A percentile compares a stretch with the other conserved stretches of the same genome.
Conservation (phyloP, 2,888 invertebrate species). For the Drosophila histrio region DNA sequence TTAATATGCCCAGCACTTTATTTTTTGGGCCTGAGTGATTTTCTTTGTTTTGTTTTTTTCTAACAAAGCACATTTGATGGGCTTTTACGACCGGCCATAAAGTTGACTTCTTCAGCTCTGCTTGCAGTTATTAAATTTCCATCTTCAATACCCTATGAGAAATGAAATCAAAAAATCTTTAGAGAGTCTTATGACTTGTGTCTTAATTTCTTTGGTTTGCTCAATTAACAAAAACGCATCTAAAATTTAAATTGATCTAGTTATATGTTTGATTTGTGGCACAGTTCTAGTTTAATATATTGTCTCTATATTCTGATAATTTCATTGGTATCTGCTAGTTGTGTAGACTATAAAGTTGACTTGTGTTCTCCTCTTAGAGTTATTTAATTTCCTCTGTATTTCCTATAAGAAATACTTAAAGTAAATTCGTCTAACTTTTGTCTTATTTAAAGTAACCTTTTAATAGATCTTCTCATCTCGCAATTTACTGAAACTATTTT, state of each 20-base stretch:
- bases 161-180: neutral
- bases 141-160: conserved; percentile 37
- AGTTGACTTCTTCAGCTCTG: conserved; percentile 44
- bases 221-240: too few relatives aligned
- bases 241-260: neutral
- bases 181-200: neutral
- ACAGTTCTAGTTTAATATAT: neutral
- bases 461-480: too few relatives aligned
- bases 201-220: too few relatives aligned
- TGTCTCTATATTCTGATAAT: neutral
- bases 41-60: conserved; percentile 69
- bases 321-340: too few relatives aligned
- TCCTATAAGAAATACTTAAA: too few relatives aligned
- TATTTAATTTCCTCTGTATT: too few relatives aligned
- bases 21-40: conserved; percentile 68
- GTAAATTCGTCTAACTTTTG: too few relatives aligned
- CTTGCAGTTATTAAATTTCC: conserved; percentile 68
- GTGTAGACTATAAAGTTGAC: too few relatives aligned
- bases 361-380: too few relatives aligned
- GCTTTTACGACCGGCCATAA: conserved; percentile 62
- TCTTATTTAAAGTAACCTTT: too few relatives aligned
- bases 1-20: conserved; percentile 63
- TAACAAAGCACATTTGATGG: conserved; percentile 37
- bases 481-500: too few relatives aligned
- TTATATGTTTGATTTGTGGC: neutral